Conservation (phyloP, 1,140 invertebrate species). For the Drosophila navojoa region DNA sequence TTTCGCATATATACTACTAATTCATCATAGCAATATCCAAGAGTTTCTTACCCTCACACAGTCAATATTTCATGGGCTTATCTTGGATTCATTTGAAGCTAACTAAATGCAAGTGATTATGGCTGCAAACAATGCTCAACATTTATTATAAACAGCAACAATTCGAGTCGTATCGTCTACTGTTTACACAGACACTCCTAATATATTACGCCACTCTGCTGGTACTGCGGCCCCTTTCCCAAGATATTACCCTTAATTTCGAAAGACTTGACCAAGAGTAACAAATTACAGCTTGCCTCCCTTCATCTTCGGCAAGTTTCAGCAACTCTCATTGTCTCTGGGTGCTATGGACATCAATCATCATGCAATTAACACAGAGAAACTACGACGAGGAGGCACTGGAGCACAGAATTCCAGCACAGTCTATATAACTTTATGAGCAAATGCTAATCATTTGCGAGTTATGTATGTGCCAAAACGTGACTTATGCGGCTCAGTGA, state of each 20-base stretch:
- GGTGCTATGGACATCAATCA: slow-evolving; percentile 35
- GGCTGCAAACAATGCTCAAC: background rate
- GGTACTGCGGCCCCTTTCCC: background rate
- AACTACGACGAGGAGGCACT: background rate
- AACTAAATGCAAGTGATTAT: background rate
- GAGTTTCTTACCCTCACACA: background rate
- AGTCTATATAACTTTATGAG: slow-evolving; percentile 28
- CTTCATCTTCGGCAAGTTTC: slow-evolving; percentile 16
- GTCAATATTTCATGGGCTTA: background rate
- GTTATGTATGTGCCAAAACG: slow-evolving; percentile 63
- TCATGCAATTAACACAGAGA: slow-evolving; percentile 39
- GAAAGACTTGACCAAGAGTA: slow-evolving; percentile 20
- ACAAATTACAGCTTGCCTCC: slow-evolving; percentile 19
- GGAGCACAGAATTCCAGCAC: background rate
- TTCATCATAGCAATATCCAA: background rate
- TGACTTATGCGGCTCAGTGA: slow-evolving; percentile 51
- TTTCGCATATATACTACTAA: background rate
- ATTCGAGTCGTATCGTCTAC: background rate
- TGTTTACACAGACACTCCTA: background rate
- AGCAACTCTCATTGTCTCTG: slow-evolving; percentile 4
- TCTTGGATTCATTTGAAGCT: background rate
- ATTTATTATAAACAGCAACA: slow-evolving; percentile 2
- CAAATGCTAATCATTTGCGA: slow-evolving; percentile 60
- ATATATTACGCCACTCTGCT: background rate
- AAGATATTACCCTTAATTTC: background rate